phyloP scores from a whole-genome alignment of 2,888 invertebrate genomes.

The Hermaeophaga mercurialis region DNA sequence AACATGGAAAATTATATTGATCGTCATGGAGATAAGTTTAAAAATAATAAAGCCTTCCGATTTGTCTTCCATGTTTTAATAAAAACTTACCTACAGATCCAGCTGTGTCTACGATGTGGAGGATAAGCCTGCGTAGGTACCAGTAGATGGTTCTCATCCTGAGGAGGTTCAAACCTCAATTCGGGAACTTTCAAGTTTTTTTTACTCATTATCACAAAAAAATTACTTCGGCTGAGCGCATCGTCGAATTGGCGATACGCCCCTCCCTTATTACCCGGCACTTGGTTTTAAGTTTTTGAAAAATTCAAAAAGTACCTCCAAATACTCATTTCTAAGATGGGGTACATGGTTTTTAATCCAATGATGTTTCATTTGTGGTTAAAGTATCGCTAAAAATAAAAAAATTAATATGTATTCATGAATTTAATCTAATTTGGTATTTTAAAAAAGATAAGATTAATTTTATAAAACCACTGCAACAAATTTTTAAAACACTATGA shows the following conservation, averaged over 20 bases:
- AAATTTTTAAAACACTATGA: too few species aligned
- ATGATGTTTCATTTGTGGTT: too few species aligned
- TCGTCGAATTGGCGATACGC: conserved; percentile 36
- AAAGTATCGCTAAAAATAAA: too few species aligned
- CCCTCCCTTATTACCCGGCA: conserved; percentile 23
- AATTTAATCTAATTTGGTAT: too few species aligned
- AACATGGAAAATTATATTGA: too few species aligned
- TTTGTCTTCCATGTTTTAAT: too few species aligned
- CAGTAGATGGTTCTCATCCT: conserved; percentile 54
- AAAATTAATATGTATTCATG: too few species aligned
- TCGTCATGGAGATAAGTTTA: too few species aligned
- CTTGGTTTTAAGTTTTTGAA: not conserved
- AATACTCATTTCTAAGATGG: not conserved
- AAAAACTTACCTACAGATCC: conserved; percentile 78
- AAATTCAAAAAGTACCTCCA: not conserved
- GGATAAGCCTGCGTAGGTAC: conserved; percentile 55
- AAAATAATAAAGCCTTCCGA: too few species aligned
- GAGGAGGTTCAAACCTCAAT: conserved; percentile 68
- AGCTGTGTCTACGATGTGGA: conserved; percentile 72
- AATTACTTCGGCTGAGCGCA: conserved; percentile 36
- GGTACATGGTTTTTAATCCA: too few species aligned
- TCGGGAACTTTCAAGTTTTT: conserved; percentile 68
- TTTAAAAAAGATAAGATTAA: too few species aligned
- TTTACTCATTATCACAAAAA: conserved; percentile 60
- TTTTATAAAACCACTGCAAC: too few species aligned